Evolutionary conservation across 2,113 vertebrate genomes (phyloP), one percentile per base, ranked within the genome.

Genomic region (Otus sunia): DNA sequence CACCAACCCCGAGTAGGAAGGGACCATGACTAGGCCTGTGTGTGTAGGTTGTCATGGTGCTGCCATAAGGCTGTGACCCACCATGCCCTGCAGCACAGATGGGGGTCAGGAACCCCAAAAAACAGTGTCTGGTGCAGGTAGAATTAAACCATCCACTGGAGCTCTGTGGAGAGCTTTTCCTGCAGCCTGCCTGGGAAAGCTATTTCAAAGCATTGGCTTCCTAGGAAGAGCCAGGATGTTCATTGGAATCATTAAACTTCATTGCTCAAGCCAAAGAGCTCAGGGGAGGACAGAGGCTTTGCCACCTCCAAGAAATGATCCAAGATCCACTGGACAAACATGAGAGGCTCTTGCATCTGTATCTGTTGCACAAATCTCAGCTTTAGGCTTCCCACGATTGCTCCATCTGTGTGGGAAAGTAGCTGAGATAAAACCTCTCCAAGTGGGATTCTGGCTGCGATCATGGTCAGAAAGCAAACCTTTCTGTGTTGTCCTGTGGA

Each of bases 111-210:
- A 74, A 63, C 34, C 22, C 32, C 12, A 4, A 34, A 67, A 45
- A 6, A 0, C 0, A 1, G 7, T 27, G 6, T 6, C 34, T 36
- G 16, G 3, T 30, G 20, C 27, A 18, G 41, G 29, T 16, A 49
- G n/a, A 63, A 37, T 19, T 55, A 22, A 26, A 5, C 11, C 12
- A 25, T 50, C 27, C 9, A 30, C 9, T 78, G 60, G 15, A 47
- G 7, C 9, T 88, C 64, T 74, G 15, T 14, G 39, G 27, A 34
- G 2, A 3, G 2, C 4, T 81, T 49, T 62, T n/a, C n/a, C 30
- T 49, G 22, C 12, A 34, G 34, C 14, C 53, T 49, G 8, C n/a
- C 37, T 62, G 8, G 36, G 49, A 45, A 75, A 63, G 1, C 10
- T 50, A 2, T 74, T 75, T 82, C 26, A 11, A 37, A 39, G 20